phyloP scores from a whole-genome alignment of 2,797 vertebrate genomes.

The Oophaga sylvatica region DNA sequence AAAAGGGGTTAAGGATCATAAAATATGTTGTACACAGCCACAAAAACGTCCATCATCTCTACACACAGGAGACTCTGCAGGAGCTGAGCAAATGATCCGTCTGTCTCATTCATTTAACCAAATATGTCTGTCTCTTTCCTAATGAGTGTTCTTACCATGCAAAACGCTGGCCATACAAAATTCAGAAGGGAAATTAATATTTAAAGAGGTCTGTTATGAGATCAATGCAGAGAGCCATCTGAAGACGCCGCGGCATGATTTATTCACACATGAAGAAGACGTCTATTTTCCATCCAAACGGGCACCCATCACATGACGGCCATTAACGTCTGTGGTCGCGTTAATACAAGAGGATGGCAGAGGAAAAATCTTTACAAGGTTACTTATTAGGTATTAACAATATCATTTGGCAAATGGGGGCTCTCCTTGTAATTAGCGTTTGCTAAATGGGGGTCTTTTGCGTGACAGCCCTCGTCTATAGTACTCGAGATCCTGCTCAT shows the following conservation, averaged over 20 bases:
- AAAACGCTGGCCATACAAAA: slow-evolving; percentile 71
- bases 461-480: slow-evolving; percentile 25
- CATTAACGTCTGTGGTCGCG: slow-evolving; percentile 59
- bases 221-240: slow-evolving; percentile 81
- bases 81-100: slow-evolving; percentile 39
- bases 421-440: background rate
- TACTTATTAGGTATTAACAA: slow-evolving; percentile 50
- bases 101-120: slow-evolving; percentile 64
- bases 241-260: slow-evolving; percentile 83
- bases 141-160: slow-evolving; percentile 75
- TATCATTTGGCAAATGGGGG: slow-evolving; percentile 52
- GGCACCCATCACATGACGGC: slow-evolving; percentile 61
- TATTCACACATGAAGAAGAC: slow-evolving; percentile 74
- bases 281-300: slow-evolving; percentile 65
- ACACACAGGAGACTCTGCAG: slow-evolving; percentile 32
- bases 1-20: background rate
- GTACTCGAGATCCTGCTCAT: slow-evolving; percentile 17
- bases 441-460: slow-evolving; percentile 11
- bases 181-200: slow-evolving; percentile 80
- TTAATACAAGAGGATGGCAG: slow-evolving; percentile 52
- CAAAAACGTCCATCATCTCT: background rate
- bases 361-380: slow-evolving; percentile 35
- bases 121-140: slow-evolving; percentile 62
- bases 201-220: slow-evolving; percentile 86
- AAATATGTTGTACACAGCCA: background rate